phyloP scores from a whole-genome alignment of 2,888 invertebrate genomes.

The Beris morrisii region DNA sequence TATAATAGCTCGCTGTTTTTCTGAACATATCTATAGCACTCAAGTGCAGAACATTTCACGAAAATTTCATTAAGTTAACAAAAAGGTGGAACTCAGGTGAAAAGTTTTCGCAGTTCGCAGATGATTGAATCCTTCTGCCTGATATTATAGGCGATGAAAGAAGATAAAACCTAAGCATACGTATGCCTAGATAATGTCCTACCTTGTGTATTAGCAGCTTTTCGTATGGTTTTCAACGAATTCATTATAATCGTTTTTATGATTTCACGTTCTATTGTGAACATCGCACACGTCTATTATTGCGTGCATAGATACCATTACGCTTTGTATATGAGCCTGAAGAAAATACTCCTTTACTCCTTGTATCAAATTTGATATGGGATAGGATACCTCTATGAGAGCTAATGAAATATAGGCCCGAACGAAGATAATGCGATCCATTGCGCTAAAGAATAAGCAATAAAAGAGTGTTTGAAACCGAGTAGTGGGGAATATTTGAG shows the following conservation, averaged over 20 bases:
- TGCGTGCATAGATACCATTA: constrained; percentile 28
- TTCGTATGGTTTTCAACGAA: constrained; percentile 4
- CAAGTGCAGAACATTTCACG: too few species aligned
- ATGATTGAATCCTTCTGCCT: too few species aligned
- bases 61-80: too few species aligned
- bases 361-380: neutral
- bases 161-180: too few species aligned
- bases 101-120: too few species aligned
- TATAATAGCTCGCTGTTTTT: too few species aligned
- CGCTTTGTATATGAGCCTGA: neutral
- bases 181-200: too few species aligned
- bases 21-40: too few species aligned
- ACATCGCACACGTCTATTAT: constrained; percentile 15
- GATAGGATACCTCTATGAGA: neutral
- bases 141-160: too few species aligned
- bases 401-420: constrained; percentile 6
- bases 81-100: too few species aligned
- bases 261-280: constrained; percentile 9
- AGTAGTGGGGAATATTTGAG: neutral
- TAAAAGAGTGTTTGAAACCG: constrained; percentile 1
- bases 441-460: neutral
- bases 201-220: too few species aligned
- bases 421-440: constrained; percentile 10
- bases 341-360: neutral
- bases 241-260: constrained; percentile 20